Conservation (phyloP, 2,888 invertebrate species). For the Drosophila prostipennis region DNA sequence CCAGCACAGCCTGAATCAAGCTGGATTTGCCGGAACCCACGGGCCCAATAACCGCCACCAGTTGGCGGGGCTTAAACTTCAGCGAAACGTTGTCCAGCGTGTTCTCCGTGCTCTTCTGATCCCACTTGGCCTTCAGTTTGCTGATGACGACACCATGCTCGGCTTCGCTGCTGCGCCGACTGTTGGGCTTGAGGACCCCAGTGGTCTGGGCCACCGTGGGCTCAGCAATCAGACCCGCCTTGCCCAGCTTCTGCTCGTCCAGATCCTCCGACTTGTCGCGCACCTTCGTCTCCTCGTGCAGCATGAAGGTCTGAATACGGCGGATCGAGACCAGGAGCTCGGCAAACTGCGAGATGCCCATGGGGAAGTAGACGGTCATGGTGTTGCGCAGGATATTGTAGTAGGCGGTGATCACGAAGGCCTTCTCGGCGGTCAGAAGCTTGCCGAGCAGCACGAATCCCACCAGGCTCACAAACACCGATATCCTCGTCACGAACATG, state of each 20-base stretch:
- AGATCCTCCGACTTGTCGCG: constrained; percentile 77
- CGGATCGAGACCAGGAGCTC: constrained; percentile 87
- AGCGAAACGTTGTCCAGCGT: constrained; percentile 88
- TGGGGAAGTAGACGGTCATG: constrained; percentile 94
- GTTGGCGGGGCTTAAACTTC: constrained; percentile 87
- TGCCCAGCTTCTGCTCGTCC: constrained; percentile 59
- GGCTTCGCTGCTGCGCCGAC: constrained; percentile 63
- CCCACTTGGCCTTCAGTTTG: constrained; percentile 90
- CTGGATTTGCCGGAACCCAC: constrained; percentile 89
- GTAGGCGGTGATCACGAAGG: constrained; percentile 95
- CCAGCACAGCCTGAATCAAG: constrained; percentile 86
- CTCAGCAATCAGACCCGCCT: constrained; percentile 64
- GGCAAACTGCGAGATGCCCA: constrained; percentile 87
- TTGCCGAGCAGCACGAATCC: constrained; percentile 90
- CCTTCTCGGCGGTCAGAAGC: constrained; percentile 91
- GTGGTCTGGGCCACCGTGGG: constrained; percentile 55
- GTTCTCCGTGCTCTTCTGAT: constrained; percentile 86
- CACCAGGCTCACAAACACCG: constrained; percentile 93
- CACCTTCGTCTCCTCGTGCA: constrained; percentile 86
- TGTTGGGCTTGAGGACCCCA: constrained; percentile 68
- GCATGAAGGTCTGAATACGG: constrained; percentile 86
- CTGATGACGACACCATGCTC: constrained; percentile 86
- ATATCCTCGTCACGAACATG: constrained; percentile 94
- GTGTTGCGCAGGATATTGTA: constrained; percentile 93
- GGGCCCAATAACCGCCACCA: constrained; percentile 89